Evolutionary conservation across 2,113 vertebrate genomes (phyloP).

Genomic region (Strix uralensis): DNA sequence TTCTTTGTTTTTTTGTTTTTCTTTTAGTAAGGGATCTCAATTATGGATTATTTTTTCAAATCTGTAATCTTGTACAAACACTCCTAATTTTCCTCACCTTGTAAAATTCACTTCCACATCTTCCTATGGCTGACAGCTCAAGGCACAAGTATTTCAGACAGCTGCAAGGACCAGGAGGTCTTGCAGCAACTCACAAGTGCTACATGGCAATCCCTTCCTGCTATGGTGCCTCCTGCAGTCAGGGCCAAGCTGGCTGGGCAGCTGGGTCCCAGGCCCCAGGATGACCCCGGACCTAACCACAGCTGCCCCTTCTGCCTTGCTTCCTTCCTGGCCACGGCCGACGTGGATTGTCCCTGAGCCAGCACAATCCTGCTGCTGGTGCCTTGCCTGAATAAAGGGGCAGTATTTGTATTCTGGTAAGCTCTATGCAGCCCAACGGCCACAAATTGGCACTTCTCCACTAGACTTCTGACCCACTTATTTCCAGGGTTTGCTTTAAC

Average conservation of each 20-base stretch:
- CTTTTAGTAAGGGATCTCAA: not conserved
- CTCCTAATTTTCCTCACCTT: not conserved
- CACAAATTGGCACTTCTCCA: not conserved
- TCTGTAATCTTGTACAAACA: not conserved
- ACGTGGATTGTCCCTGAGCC: not conserved
- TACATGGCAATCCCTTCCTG: not conserved
- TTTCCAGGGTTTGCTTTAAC: not conserved
- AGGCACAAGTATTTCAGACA: not conserved
- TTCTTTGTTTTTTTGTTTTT: not conserved
- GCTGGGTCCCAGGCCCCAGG: not conserved
- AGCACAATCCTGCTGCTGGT: not conserved
- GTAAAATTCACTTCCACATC: not conserved
- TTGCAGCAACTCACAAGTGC: not conserved
- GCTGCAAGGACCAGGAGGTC: not conserved
- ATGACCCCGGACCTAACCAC: not conserved
- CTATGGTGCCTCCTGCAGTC: accelerated
- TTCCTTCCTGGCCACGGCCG: not conserved
- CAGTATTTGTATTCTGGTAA: conserved; percentile 28
- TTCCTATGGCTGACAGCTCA: not conserved
- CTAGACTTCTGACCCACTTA: conserved; percentile 4
- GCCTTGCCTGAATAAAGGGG: not conserved
- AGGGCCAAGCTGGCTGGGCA: not conserved
- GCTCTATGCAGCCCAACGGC: not conserved
- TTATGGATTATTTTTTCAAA: not conserved
- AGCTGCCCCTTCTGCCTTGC: not conserved